phyloP scores from a whole-genome alignment of 2,797 vertebrate species.

The Coccyzus lansbergi region DNA sequence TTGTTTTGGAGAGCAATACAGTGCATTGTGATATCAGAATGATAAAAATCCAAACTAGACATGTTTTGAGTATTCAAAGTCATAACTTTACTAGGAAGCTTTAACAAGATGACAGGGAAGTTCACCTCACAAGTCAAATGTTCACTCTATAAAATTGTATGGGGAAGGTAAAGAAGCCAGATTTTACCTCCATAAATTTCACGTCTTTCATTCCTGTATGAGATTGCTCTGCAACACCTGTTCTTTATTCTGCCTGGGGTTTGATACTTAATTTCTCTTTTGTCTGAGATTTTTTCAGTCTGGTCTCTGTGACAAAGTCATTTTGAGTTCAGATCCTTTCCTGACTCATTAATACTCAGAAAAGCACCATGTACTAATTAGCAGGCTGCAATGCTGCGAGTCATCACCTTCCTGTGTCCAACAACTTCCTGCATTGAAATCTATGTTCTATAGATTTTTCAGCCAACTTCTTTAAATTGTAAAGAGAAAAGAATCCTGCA shows the following conservation, averaged over 20 bases:
- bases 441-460: not conserved
- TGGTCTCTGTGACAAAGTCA: not conserved
- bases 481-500: not conserved
- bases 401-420: not conserved
- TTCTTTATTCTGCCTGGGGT: constrained; percentile 6
- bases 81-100: constrained; percentile 38
- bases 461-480: not conserved
- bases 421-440: constrained; percentile 8
- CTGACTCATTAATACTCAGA: constrained; percentile 1
- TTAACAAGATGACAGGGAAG: not conserved
- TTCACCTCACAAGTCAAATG: not conserved
- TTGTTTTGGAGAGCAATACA: not conserved
- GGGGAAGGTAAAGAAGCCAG: not conserved
- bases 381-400: not conserved
- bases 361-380: not conserved
- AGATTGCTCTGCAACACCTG: constrained; percentile 14
- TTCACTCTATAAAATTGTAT: constrained; percentile 25
- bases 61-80: not conserved
- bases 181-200: constrained; percentile 18
- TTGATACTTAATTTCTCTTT: constrained; percentile 2
- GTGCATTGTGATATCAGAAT: not conserved
- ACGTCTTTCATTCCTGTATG: not conserved
- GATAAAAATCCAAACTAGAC: not conserved
- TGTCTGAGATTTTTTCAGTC: not conserved
- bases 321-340: not conserved